Evolutionary conservation across 2,888 invertebrate species (phyloP).

Genomic region (Leistus spinibarbis): DNA sequence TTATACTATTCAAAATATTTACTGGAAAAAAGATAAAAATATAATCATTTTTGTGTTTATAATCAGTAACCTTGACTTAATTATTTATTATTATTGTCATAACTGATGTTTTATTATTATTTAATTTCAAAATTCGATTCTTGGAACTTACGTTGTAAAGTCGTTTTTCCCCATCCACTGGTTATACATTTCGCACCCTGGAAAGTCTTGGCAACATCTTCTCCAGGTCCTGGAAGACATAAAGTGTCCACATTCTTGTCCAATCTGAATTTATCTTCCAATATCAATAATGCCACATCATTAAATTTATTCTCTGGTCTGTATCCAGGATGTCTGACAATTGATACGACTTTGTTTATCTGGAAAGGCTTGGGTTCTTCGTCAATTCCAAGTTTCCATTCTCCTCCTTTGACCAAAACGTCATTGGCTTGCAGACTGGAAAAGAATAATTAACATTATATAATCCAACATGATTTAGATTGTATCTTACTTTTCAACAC

Average conservation of each 20-base stretch:
- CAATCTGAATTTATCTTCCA: constrained; percentile 67
- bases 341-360: constrained; percentile 71
- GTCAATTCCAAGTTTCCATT: constrained; percentile 83
- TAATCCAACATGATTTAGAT: neutral
- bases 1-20: constrained; percentile 73
- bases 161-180: constrained; percentile 84
- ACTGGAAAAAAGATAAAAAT: constrained; percentile 60
- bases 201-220: constrained; percentile 62
- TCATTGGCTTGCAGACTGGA: constrained; percentile 68
- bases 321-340: constrained; percentile 75
- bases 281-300: constrained; percentile 74
- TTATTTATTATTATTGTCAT: constrained; percentile 7
- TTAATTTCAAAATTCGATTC: too few relatives aligned
- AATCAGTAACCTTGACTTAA: too few relatives aligned
- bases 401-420: constrained; percentile 78
- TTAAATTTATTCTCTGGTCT: constrained; percentile 64
- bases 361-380: constrained; percentile 82
- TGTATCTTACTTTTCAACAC: constrained; percentile 72
- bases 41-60: too few relatives aligned
- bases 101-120: neutral
- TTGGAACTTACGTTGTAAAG: constrained; percentile 77
- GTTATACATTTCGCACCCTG: constrained; percentile 67
- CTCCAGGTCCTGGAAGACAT: constrained; percentile 67
- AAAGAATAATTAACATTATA: constrained; percentile 28
- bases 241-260: constrained; percentile 77